Evolutionary conservation across 1,140 invertebrate species (phyloP).

Genomic region (Pantala flavescens): DNA sequence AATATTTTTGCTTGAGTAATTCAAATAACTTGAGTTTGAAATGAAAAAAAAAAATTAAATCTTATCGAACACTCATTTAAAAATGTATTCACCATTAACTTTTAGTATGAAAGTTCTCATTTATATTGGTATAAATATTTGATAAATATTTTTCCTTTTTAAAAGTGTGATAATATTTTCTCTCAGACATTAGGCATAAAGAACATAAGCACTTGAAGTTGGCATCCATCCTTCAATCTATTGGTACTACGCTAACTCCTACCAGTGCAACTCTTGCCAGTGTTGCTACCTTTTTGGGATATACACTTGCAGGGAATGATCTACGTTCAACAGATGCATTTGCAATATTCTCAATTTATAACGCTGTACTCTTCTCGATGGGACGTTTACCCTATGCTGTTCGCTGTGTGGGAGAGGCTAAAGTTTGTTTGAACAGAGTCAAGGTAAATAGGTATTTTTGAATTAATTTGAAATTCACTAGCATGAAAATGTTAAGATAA

Average conservation of each 20-base stretch:
- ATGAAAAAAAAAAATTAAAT: too few relatives aligned
- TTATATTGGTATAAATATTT: too few relatives aligned
- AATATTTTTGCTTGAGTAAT: too few relatives aligned
- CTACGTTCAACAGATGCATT: constrained; percentile 30
- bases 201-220: constrained; percentile 46
- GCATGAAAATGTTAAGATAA: too few relatives aligned
- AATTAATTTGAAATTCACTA: too few relatives aligned
- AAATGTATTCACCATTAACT: too few relatives aligned
- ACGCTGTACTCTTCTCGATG: constrained; percentile 23
- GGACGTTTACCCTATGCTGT: constrained; percentile 24
- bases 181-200: constrained; percentile 42
- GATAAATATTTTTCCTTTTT: too few relatives aligned
- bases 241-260: constrained; percentile 49
- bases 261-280: constrained; percentile 50
- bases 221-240: constrained; percentile 47
- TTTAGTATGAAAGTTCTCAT: too few relatives aligned
- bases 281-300: constrained; percentile 51
- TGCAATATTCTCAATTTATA: constrained; percentile 24
- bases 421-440: constrained; percentile 24
- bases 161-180: constrained; percentile 19
- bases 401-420: constrained; percentile 22
- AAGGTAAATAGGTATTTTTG: constrained; percentile 17
- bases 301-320: constrained; percentile 46
- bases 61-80: too few relatives aligned
- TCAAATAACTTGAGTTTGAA: too few relatives aligned